Evolutionary conservation across 1,140 invertebrate genomes (phyloP), one percentile per base, ranked within the genome.

Genomic region (Brachystomella parvula): DNA sequence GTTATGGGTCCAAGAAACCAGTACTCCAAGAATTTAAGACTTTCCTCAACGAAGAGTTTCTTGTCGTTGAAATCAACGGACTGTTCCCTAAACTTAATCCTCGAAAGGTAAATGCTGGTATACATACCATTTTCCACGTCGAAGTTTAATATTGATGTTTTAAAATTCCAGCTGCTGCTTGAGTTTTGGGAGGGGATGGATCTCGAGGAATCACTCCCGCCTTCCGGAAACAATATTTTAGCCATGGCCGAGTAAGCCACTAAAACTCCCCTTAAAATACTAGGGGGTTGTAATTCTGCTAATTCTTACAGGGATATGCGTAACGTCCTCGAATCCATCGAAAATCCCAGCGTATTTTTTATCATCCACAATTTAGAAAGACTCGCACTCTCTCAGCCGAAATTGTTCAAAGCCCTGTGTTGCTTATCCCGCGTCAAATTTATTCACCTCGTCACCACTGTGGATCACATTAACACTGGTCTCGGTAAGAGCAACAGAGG

Each of bases 91-190:
- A 72, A 32, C 31, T 72, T 12, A 67, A 67, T 63, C 39, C 67
- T 29, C 47, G 60, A 28, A 72, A 69, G 65, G 71, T 72, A 68
- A 1, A n/a, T n/a, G n/a, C n/a, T n/a, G n/a, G n/a, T n/a, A n/a
- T n/a, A n/a, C n/a, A n/a, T n/a, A n/a, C n/a, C n/a, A n/a, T n/a
- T n/a, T n/a, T n/a, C n/a, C n/a, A n/a, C n/a, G n/a, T n/a, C n/a
- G n/a, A n/a, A n/a, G 30, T 53, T 26, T 3, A 39, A 63, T 24
- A 49, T 31, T 63, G 24, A 53, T 53, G 49, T 53, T 53, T 26
- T 6, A 19, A 39, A 39, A 17, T 26, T 32, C 1, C 47, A 61
- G 60, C 30, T 66, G 1, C 33, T 62, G 1, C 1, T 24, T 19
- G 61, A 63, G 24, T 63, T 67, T 31, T 57, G 49, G 28, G 19